phyloP scores from a whole-genome alignment of 1,140 invertebrate species.

The Calosoma granatense region DNA sequence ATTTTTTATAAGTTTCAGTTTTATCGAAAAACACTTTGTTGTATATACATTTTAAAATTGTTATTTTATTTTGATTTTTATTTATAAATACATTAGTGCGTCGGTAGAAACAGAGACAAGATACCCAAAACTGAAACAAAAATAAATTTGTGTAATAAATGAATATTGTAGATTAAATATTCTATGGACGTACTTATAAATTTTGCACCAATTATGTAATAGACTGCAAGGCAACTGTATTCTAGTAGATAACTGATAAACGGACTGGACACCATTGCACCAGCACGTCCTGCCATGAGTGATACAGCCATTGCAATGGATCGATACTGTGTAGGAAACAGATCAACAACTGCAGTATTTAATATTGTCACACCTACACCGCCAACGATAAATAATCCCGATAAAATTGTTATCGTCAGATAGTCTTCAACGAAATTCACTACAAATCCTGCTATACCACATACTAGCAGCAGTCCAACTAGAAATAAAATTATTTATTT shows the following conservation, averaged over 20 bases:
- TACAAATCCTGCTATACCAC: background rate
- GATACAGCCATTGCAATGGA: constrained; percentile 45
- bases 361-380: constrained; percentile 11
- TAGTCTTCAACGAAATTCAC: background rate
- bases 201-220: background rate
- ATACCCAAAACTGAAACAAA: background rate
- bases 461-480: background rate
- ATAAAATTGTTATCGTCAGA: background rate
- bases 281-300: constrained; percentile 43
- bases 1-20: too few relatives aligned
- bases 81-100: background rate
- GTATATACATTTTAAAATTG: too few relatives aligned
- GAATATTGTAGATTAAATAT: background rate
- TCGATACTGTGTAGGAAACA: constrained; percentile 32
- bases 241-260: background rate
- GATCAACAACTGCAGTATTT: constrained; percentile 29
- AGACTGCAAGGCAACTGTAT: background rate
- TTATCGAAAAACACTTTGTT: too few relatives aligned
- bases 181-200: background rate
- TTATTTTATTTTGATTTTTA: too few relatives aligned
- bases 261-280: constrained; percentile 33
- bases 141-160: background rate
- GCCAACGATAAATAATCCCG: background rate
- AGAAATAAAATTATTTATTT: background rate
- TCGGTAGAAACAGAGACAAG: background rate